Conservation (phyloP, 2,888 invertebrate species). For the Fragum sueziense region DNA sequence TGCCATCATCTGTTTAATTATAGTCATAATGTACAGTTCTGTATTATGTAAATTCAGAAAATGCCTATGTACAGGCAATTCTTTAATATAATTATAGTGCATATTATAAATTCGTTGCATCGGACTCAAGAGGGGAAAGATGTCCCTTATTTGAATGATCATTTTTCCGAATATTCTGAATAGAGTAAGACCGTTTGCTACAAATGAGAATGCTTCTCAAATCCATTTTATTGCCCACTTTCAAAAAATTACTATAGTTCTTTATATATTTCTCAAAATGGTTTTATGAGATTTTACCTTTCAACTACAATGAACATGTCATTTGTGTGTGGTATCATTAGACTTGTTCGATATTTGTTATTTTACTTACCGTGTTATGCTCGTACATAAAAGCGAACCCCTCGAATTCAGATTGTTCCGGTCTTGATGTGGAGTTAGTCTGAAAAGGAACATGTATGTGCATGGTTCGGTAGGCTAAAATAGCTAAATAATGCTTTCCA, state of each 20-base stretch:
- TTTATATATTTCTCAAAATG: no score
- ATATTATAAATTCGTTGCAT: not conserved
- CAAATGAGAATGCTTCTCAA: no score
- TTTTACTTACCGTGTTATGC: constrained; percentile 6
- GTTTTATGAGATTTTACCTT: no score
- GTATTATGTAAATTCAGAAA: not conserved
- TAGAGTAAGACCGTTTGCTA: no score
- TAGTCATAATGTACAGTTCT: not conserved
- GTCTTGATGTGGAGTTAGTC: not conserved
- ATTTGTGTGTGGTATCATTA: no score
- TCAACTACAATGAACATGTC: no score
- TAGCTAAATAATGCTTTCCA: not conserved
- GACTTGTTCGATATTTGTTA: no score
- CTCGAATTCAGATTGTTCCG: not conserved
- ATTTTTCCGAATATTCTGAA: no score
- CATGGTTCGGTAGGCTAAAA: not conserved
- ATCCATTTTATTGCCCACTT: no score
- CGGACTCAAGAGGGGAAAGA: no score
- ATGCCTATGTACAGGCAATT: not conserved
- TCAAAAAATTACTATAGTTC: no score
- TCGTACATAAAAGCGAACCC: not conserved
- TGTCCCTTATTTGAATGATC: no score
- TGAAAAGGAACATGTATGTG: not conserved
- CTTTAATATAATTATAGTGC: not conserved
- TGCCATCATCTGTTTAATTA: not conserved